phyloP scores from a whole-genome alignment of 2,113 vertebrate genomes.

The Sardina pilchardus region DNA sequence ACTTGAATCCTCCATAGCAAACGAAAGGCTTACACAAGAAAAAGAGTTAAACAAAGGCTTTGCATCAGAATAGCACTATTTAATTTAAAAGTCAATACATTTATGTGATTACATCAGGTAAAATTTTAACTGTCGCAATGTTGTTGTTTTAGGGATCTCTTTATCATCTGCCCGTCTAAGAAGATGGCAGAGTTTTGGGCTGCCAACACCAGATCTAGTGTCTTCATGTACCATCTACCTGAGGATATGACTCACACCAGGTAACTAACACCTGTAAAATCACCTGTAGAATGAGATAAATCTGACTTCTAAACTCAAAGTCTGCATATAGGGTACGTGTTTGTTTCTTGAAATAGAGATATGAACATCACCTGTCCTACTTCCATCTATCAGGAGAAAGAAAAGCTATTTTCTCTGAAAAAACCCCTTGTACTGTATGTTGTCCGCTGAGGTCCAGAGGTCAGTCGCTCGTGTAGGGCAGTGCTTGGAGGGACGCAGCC shows the following conservation, averaged over 20 bases:
- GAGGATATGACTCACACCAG: slow-evolving; percentile 45
- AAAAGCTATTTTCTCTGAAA: background rate
- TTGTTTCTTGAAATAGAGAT: too few species aligned
- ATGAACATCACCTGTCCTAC: background rate
- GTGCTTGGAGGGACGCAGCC: background rate
- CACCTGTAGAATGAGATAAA: background rate
- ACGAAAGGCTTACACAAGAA: background rate
- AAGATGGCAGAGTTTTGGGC: slow-evolving; percentile 57
- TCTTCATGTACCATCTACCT: slow-evolving; percentile 60
- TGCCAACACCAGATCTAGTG: slow-evolving; percentile 41
- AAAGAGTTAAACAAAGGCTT: background rate
- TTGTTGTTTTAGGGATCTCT: slow-evolving; percentile 53
- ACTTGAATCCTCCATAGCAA: background rate
- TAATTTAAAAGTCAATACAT: background rate
- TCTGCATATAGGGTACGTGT: background rate
- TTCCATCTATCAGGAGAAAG: background rate
- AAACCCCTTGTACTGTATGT: background rate
- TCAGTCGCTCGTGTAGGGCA: background rate
- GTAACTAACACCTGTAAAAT: slow-evolving; percentile 26
- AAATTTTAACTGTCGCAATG: background rate
- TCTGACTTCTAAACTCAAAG: background rate
- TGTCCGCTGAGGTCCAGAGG: background rate
- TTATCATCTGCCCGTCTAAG: slow-evolving; percentile 56
- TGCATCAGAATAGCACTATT: background rate
- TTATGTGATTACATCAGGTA: background rate